Base-by-base conservation (phyloP, 2,797 vertebrate species). In the Brotogeris chrysoptera region DNA sequence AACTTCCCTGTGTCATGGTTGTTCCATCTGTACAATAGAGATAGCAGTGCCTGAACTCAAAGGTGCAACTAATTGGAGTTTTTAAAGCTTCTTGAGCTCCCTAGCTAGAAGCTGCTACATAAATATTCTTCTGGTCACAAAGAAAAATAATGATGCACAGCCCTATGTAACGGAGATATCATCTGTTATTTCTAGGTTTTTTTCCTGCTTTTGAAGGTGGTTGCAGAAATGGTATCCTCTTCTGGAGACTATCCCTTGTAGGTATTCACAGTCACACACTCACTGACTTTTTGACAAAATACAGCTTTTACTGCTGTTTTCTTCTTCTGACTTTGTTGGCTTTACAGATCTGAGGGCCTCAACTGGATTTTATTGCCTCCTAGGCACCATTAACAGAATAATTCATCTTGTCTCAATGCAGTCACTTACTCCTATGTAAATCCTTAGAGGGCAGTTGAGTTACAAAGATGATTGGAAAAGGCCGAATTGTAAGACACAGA, bases 361-460 rank as follows among this genome's bases (percentile, higher is more conserved):
- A 68, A 86, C 82, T 84, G 66, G 61, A 76, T 94, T 92, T 94
- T 95, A 93, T 93, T 92, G 79, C 92, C 36, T 96, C 36, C 87
- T 68, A 60, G 88, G 71, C 71, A 86, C 63, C 64, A 71, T 52
- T 74, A 84, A 84, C 73, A 88, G 91, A 93, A 91, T 95, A 90
- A 88, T 93, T 95, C 86, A 80, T 93, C 79, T 83, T 70, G 80
- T 92, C 66, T 90, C 82, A 76, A 11, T 72, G 76, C 50, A 86
- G 80, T 80, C 85, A 87, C 87, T 92, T 63, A 71, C 65, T 94
- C 36, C 28, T 52, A 79, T 78, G 57, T 69, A 84, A 95, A 76
- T 91, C 91, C 91, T 88, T 47, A 78, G 95, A 91, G 91, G 44
- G 73, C 53, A 93, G 88, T 77, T 93, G 77, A 86, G 80, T 76